A percentile compares a stretch with the other conserved stretches of the same genome.
Evolutionary conservation across 2,888 invertebrate genomes (phyloP).

Genomic region (Oegoconia quadripuncta): DNA sequence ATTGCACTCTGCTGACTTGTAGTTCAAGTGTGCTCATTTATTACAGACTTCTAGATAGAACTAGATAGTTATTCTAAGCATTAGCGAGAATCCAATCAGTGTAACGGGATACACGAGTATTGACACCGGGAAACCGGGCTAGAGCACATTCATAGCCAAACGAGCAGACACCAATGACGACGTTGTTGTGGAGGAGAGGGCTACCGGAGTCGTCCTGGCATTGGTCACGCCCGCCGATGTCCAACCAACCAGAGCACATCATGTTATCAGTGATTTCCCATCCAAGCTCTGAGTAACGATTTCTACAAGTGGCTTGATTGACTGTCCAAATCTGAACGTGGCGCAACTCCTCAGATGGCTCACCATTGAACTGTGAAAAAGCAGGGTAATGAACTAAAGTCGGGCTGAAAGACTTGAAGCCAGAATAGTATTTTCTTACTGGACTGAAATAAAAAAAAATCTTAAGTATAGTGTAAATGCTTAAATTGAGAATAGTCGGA

Average conservation of each 20-base stretch:
- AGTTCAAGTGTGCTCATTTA: too few species aligned
- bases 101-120: conserved; percentile 33
- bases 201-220: conserved; percentile 50
- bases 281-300: conserved; percentile 28
- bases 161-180: conserved; percentile 40
- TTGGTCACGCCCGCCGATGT: conserved; percentile 41
- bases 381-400: not conserved
- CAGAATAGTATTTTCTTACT: too few species aligned
- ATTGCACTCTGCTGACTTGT: too few species aligned
- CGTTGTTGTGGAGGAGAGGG: conserved; percentile 37
- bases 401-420: too few species aligned
- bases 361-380: conserved; percentile 30
- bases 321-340: conserved; percentile 40
- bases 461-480: too few species aligned
- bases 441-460: too few species aligned
- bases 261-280: conserved; percentile 38
- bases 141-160: conserved; percentile 36
- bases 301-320: conserved; percentile 33
- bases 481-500: too few species aligned
- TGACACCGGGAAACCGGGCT: conserved; percentile 38
- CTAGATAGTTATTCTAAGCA: conserved; percentile 22
- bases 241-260: conserved; percentile 44
- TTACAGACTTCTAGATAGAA: not conserved
- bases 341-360: conserved; percentile 36
- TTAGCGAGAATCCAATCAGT: conserved; percentile 38